Base-by-base conservation (phyloP, 2,888 invertebrate genomes). In the Rhabditoides inermis region DNA sequence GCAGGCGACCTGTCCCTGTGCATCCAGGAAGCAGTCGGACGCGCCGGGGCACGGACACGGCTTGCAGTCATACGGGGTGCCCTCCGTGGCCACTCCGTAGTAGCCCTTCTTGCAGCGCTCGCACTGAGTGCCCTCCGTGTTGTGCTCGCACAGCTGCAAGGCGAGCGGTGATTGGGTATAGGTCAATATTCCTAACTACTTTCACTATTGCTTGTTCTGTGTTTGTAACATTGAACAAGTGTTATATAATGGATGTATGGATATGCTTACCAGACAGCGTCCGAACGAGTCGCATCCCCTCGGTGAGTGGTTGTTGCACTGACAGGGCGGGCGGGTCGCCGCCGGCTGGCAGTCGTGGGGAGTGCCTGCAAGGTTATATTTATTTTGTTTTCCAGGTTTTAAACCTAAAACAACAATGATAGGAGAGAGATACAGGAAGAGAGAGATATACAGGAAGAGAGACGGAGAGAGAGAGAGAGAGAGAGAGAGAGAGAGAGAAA, bases 11-110 rank as follows among this genome's bases (percentile, higher is more conserved):
- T 77, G 73, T 35, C 77, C 78, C 63, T 79, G 78, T 0, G 72
- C 52, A 59, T 79, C 81, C 52, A 80, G 68, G 68, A 71, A 77
- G 67, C 81, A 81, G 30, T 80, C 79, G 23, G 76, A 73, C 7
- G 80, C 78, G 77, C 89, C 91, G 78, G 81, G 81, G 72, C 81
- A 81, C 18, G 81, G 80, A 64, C 82, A 82, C 37, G 78, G 79
- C 61, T 77, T 77, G 68, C 82, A 82, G 63, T 80, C 81, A 60
- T 76, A 75, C 12, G 79, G 77, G n/a, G 80, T 78, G 30, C 81
- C 80, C 45, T 76, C 67, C 4, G 78, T 79, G 22, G 82, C 78
- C 68, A 81, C 79, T 37, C 82, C 82, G 72, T 80, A 80, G 74
- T 69, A 82, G 58, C 82, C 82, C 63, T 77, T 72, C 44, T 77